These are phyloP conservation scores for Drosophila cardini DNA, from an alignment of 1,140 invertebrate species.

Conservation along the genomic window DNA sequence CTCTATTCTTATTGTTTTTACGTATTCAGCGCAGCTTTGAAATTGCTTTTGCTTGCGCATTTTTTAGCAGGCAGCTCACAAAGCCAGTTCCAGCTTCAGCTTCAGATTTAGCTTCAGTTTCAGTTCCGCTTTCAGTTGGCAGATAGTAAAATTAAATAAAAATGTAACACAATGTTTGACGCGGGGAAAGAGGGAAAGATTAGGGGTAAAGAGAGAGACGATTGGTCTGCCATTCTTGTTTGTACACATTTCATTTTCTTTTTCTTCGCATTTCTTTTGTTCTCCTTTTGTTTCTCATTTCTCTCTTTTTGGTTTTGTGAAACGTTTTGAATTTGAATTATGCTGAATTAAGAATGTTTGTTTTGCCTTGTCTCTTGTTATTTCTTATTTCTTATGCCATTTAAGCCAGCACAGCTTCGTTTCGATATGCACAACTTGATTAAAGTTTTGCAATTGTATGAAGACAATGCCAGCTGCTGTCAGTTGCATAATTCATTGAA, in stretches of 20 bases:
- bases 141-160: constrained; percentile 81
- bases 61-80: constrained; percentile 69
- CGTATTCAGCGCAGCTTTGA: constrained; percentile 78
- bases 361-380: constrained; percentile 52
- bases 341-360: constrained; percentile 78
- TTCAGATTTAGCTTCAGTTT: constrained; percentile 7
- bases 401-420: constrained; percentile 30
- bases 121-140: constrained; percentile 20
- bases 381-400: constrained; percentile 34
- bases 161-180: constrained; percentile 76
- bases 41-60: constrained; percentile 80
- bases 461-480: constrained; percentile 66
- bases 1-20: constrained; percentile 72
- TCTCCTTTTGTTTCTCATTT: constrained; percentile 1
- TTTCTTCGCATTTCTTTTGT: constrained; percentile 2
- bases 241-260: neutral
- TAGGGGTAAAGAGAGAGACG: too few relatives aligned
- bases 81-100: constrained; percentile 49
- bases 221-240: constrained; percentile 24
- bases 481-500: constrained; percentile 79
- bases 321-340: constrained; percentile 78
- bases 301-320: constrained; percentile 12
- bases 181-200: neutral
- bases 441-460: constrained; percentile 66
- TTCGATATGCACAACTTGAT: constrained; percentile 81